Base-by-base conservation (phyloP, 37 sponge, comb jelly and placozoan species). In the Corticium candelabrum region DNA sequence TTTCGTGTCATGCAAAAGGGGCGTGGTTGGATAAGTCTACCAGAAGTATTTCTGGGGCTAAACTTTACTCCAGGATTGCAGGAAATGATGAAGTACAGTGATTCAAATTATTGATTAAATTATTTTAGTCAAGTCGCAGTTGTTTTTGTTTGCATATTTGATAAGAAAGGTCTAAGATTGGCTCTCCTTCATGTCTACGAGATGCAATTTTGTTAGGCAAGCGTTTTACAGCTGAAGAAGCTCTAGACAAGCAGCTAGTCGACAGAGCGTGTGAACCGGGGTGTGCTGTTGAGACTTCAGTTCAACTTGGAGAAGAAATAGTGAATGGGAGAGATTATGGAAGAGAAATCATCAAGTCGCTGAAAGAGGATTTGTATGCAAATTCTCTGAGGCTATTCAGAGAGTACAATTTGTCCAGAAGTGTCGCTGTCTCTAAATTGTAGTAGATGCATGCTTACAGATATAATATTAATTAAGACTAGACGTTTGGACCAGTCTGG, bases 21-120 rank as follows among this genome's bases (percentile, higher is more conserved):
- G 50, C 68, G 81, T 37, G 91, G 91, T 5, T 91, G 91, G 91
- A 68, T 85, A 68, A 85, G 83, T 50, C 40, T 91, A 0, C 80
- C 82, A n/a, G 91, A 88, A 38, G 67, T 91, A 27, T 32, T 80
- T 34, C 43, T 88, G 34, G 74, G 78, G 7, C 3, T 36, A 2
- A 3, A 34, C 40, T 88, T 91, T 36, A 21, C 89, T 67, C 72
- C 34, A 5, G 80, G 67, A 1, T 62, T 75, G 35, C 31, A 87
- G 27, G 68, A 75, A 2, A 40, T 91, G 37, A 34, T 39, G 2
- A 87, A 76, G n/a, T n/a, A n/a, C n/a, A n/a, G 90, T 90, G 73
- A 70, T 7, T 11, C 62, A 11, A 50, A 50, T 21, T 21, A 27
- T 50, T 50, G 62, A 27, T 50, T 50, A 21, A 50, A 50, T 21